Base-by-base conservation (phyloP, 2,888 invertebrate species). In the Siphonodentalium dalli region DNA sequence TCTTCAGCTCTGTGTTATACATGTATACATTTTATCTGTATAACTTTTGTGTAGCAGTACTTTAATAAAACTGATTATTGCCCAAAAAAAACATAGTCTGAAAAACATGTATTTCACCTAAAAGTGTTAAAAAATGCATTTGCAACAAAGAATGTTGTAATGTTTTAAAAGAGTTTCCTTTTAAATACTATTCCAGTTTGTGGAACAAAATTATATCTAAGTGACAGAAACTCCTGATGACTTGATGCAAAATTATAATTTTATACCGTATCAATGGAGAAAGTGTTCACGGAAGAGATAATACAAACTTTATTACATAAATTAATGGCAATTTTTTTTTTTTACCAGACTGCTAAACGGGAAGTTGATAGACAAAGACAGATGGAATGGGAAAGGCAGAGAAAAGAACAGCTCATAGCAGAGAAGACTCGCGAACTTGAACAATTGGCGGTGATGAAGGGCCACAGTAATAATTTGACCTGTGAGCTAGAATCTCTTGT, bases 311-410 rank as follows among this genome's bases (percentile, higher is more conserved):
- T n/a, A n/a, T n/a, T n/a, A n/a, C n/a, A n/a, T n/a, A n/a, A n/a
- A n/a, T n/a, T n/a, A n/a, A n/a, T n/a, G n/a, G n/a, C n/a, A n/a
- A n/a, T n/a, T n/a, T 27, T 24, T 3, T 41, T 34, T 7, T 38
- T 13, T 21, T 23, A 15, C n/a, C 52, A 80, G 79, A 78, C 83
- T 54, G 83, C 83, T 3, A 66, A 66, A 59, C 87, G 89, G 78
- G 96, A 97, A 84, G 89, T 95, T 88, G 95, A 98, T 75, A 86
- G 95, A 43, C 96, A 96, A 74, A 87, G 97, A 41, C 94, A 96
- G 77, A 84, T 92, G 49, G 98, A 99, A 81, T 94, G 95, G 92
- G 97, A 98, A 82, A 92, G 92, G 74, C 93, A 95, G 77, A 88
- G 92, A 61, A 87, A 88, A 23, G 88, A 90, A 42, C 96, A 97